A percentile compares a stretch with the other conserved stretches of the same genome.
Evolutionary conservation across 1,140 invertebrate genomes (phyloP).

Genomic region (Ceratina australensis): DNA sequence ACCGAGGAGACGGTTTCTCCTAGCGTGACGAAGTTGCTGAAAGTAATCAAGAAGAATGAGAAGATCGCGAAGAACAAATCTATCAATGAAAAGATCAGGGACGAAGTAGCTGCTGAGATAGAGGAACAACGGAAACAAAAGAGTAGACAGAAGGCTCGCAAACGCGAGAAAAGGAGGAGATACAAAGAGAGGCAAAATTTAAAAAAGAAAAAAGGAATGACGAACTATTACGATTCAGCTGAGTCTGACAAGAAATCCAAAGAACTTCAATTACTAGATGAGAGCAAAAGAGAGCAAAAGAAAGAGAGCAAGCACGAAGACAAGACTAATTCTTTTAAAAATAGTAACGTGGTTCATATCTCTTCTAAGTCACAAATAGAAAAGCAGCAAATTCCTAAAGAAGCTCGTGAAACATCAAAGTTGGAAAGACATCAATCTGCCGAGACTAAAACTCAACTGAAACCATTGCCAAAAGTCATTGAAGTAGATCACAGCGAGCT

Average conservation of each 20-base stretch:
- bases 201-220: constrained; percentile 55
- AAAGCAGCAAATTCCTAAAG: background rate
- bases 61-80: constrained; percentile 75
- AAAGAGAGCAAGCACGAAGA: constrained; percentile 69
- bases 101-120: constrained; percentile 76
- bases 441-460: constrained; percentile 73
- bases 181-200: constrained; percentile 60
- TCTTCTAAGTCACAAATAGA: background rate
- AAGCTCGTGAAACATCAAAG: background rate
- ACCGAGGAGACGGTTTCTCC: constrained; percentile 47
- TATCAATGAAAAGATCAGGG: constrained; percentile 75
- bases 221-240: constrained; percentile 15
- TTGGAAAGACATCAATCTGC: constrained; percentile 10
- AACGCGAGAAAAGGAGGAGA: constrained; percentile 65
- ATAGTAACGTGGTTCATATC: background rate
- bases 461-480: constrained; percentile 67
- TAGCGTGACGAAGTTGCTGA: constrained; percentile 70
- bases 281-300: constrained; percentile 76
- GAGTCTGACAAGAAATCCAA: constrained; percentile 23
- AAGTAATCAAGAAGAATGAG: constrained; percentile 76
- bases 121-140: constrained; percentile 72
- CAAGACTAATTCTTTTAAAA: constrained; percentile 1
- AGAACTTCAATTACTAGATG: constrained; percentile 58
- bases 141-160: constrained; percentile 59
- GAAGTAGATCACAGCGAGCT: background rate